Percentiles rank a stretch among this genome's conserved stretches.
Conservation (phyloP, 2,797 vertebrate genomes). For the Schizothorax lantsangensis region DNA sequence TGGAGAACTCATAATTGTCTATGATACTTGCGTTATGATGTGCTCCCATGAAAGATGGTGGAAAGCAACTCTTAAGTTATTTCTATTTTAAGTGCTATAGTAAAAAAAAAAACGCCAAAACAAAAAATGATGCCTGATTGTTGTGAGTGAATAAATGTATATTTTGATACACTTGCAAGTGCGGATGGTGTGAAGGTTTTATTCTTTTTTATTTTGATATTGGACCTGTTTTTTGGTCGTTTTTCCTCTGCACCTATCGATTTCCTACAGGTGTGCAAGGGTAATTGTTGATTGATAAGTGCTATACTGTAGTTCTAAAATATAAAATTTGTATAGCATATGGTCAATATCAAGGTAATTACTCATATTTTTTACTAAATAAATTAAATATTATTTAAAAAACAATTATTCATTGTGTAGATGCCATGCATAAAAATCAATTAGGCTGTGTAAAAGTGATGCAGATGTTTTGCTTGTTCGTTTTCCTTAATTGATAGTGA, state of each 20-base stretch:
- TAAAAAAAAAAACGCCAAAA: too few species aligned
- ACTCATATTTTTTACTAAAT: background rate
- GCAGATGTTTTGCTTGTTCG: background rate
- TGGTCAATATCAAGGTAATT: background rate
- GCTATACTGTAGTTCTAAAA: background rate
- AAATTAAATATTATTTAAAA: background rate
- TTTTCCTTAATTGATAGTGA: too few species aligned
- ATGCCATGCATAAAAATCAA: background rate
- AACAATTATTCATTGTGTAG: background rate
- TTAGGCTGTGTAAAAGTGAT: background rate
- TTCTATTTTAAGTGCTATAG: background rate
- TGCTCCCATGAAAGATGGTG: background rate
- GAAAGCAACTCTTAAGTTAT: background rate
- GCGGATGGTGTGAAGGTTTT: too few species aligned
- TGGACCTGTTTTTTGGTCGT: too few species aligned
- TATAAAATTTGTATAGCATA: background rate
- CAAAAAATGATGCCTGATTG: too few species aligned
- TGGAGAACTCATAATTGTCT: background rate
- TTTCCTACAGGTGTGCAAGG: too few species aligned
- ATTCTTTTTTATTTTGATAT: too few species aligned
- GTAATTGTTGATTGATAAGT: background rate
- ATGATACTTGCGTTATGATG: background rate
- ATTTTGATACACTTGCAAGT: too few species aligned
- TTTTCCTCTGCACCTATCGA: too few species aligned
- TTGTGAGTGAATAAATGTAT: too few species aligned